Evolutionary conservation across 1,140 invertebrate species (phyloP).

Genomic region (Doryteuthis pealeii): DNA sequence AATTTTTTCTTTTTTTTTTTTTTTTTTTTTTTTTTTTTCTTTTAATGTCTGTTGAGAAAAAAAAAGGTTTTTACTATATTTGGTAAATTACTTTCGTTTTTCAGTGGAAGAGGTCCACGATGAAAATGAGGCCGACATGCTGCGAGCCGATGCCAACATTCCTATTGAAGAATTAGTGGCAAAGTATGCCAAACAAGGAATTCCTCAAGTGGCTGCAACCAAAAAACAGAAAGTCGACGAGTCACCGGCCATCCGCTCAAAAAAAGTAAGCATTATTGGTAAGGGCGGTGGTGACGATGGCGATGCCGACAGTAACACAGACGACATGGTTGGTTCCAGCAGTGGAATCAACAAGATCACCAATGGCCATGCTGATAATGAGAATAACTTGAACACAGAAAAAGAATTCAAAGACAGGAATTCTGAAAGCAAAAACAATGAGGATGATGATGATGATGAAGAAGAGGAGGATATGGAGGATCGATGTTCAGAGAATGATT

Average conservation of each 20-base stretch:
- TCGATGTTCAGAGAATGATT: background rate
- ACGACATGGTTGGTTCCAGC: constrained; percentile 16
- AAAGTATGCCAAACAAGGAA: constrained; percentile 47
- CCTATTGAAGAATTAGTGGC: constrained; percentile 77
- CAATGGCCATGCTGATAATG: constrained; percentile 53
- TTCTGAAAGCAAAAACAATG: constrained; percentile 46
- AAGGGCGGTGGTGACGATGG: constrained; percentile 12
- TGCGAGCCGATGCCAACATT: constrained; percentile 81
- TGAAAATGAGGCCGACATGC: constrained; percentile 60
- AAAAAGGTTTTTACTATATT: background rate
- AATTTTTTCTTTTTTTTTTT: background rate
- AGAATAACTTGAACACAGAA: constrained; percentile 51
- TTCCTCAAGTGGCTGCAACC: constrained; percentile 16
- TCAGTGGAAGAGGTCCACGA: constrained; percentile 26
- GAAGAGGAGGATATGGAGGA: constrained; percentile 40
- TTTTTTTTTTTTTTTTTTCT: background rate
- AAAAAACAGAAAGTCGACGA: constrained; percentile 37
- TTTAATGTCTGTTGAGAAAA: background rate
- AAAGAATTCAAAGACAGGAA: constrained; percentile 46
- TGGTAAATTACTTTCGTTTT: background rate
- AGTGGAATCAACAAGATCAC: constrained; percentile 30
- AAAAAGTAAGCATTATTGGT: constrained; percentile 22
- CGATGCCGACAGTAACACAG: background rate
- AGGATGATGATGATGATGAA: constrained; percentile 52
- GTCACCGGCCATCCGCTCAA: constrained; percentile 44